Evolutionary conservation across 2,888 invertebrate genomes (phyloP), one percentile per base, ranked within the genome.

Genomic region (Marronus borbonicus): DNA sequence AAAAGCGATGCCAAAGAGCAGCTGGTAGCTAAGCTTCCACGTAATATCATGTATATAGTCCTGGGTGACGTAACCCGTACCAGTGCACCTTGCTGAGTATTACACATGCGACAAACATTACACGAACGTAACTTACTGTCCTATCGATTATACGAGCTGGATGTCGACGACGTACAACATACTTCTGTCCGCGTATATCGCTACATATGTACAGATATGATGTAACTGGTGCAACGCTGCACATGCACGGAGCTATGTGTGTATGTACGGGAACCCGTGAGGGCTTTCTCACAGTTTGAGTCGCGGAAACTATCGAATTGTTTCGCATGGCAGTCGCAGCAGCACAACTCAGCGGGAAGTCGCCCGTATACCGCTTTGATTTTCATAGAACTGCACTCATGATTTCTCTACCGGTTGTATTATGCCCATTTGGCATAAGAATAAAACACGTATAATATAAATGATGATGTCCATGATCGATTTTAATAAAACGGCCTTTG

Each of bases 401-500:
- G 50, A 50, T 44, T 44, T 68, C 68, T 68, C 28, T 50, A 17
- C 49, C 20, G 66, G 49, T 44, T 66, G 66, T 50, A 68, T 68
- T 68, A 50, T 68, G 50, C 10, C 68, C 24, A 50, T 24, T 68
- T 50, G 12, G 50, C 68, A 68, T 68, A 39, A 68, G 68, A 50
- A 68, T 28, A 50, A 50, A 68, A 50, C 49, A 68, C 68, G 68
- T 12, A 68, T 52, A 50, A 68, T 50, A 68, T 68, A 68, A 68
- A 68, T 50, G 68, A 68, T 68, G 68, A 68, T 52, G 50, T 49
- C 68, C 50, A 50, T 50, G 68, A 68, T 68, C 68, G 68, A 68
- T 68, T 68, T 68, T 68, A 68, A 68, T 68, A 68, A 50, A 68
- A 68, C 28, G 50, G 50, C 68, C 50, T 68, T 68, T 68, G 68